These are phyloP conservation scores for Cololabis saira DNA, from an alignment of 2,113 vertebrate species.

Conservation along the genomic window DNA sequence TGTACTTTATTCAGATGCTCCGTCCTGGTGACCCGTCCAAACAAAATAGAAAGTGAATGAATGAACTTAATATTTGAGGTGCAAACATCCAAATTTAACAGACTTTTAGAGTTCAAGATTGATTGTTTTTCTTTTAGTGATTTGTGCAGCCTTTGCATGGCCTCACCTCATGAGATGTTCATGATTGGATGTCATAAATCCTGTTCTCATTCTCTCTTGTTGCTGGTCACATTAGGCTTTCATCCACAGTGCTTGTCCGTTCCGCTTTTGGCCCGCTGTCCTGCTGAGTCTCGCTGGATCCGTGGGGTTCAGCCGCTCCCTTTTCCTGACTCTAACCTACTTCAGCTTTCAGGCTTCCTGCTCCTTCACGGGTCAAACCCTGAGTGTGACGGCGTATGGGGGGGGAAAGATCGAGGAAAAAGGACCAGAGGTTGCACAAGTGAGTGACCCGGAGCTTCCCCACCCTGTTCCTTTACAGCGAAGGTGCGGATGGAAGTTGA, in stretches of 20 bases:
- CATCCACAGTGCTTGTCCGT: not conserved
- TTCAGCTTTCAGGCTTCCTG: constrained; percentile 64
- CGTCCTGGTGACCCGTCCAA: no score
- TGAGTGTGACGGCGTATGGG: not conserved
- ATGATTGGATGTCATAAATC: constrained; percentile 10
- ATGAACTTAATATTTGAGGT: no score
- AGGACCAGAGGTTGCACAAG: not conserved
- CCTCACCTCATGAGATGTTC: no score
- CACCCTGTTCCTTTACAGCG: constrained; percentile 41
- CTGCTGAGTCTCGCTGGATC: constrained; percentile 31
- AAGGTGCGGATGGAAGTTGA: constrained; percentile 29
- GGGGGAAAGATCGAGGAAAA: constrained; percentile 6
- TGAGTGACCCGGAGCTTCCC: constrained; percentile 9
- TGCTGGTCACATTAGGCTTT: not conserved
- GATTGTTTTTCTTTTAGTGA: no score
- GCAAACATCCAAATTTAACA: no score
- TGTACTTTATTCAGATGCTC: no score
- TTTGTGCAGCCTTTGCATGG: no score
- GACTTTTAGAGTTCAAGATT: no score
- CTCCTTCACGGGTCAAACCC: constrained; percentile 37
- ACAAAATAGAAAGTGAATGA: no score
- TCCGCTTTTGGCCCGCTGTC: constrained; percentile 5
- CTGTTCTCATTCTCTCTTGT: constrained; percentile 21
- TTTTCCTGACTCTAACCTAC: constrained; percentile 68
- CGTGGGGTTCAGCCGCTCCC: constrained; percentile 61